phyloP scores from a whole-genome alignment of 1,140 invertebrate genomes.

The Drosophila asahinai region DNA sequence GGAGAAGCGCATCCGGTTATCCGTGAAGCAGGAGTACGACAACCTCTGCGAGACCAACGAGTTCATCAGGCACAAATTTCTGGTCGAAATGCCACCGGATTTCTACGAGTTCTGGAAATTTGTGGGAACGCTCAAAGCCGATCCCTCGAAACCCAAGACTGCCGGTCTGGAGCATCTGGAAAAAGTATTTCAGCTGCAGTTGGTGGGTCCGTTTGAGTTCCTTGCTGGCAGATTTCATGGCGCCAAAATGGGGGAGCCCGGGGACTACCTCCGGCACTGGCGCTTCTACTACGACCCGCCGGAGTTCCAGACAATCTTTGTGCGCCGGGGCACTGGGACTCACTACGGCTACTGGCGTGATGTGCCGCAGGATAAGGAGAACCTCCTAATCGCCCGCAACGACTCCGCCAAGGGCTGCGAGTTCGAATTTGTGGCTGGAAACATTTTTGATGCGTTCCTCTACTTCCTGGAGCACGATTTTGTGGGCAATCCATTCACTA shows the following conservation, averaged over 20 bases:
- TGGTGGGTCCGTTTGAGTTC: constrained; percentile 96
- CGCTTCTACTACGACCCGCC: constrained; percentile 97
- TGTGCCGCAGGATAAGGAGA: constrained; percentile 89
- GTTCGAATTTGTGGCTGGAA: constrained; percentile 91
- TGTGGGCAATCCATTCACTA: constrained; percentile 89
- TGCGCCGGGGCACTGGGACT: constrained; percentile 88
- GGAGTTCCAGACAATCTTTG: constrained; percentile 94
- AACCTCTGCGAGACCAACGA: constrained; percentile 78
- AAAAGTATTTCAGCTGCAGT: constrained; percentile 88
- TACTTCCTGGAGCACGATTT: constrained; percentile 88
- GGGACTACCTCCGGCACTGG: constrained; percentile 92
- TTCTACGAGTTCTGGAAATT: constrained; percentile 95
- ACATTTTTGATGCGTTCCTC: constrained; percentile 93
- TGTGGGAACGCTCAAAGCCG: constrained; percentile 88
- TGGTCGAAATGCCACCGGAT: constrained; percentile 95
- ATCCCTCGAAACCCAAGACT: constrained; percentile 85
- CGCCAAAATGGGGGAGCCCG: constrained; percentile 86
- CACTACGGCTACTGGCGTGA: constrained; percentile 97
- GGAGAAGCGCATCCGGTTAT: constrained; percentile 77
- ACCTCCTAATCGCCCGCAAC: constrained; percentile 92
- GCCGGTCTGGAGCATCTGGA: constrained; percentile 87
- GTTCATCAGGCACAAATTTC: constrained; percentile 91
- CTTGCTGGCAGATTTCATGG: constrained; percentile 89
- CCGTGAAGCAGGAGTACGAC: constrained; percentile 77
- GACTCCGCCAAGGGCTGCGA: constrained; percentile 88